A percentile compares a stretch with the other conserved stretches of the same genome.
Evolutionary conservation across 1,140 invertebrate species (phyloP).

Genomic region (Papilio dardanus): DNA sequence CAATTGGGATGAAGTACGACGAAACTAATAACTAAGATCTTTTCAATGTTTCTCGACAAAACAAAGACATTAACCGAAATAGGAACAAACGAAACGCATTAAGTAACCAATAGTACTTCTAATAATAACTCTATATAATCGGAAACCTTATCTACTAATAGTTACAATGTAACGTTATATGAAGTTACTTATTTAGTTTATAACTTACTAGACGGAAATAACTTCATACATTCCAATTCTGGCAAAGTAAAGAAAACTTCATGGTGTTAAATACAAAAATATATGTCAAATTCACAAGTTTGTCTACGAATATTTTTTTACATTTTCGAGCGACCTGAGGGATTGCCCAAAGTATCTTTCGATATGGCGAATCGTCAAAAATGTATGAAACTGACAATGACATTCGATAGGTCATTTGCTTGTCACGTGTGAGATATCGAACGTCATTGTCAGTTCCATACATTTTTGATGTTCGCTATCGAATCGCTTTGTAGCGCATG

Average conservation of each 20-base stretch:
- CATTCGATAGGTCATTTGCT: too few relatives aligned
- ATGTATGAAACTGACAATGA: too few relatives aligned
- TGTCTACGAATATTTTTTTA: not conserved
- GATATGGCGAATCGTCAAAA: too few relatives aligned
- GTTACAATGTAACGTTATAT: conserved; percentile 3
- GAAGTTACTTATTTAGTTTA: not conserved
- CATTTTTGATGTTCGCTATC: too few relatives aligned
- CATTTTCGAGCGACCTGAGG: too few relatives aligned
- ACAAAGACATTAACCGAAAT: conserved; percentile 46
- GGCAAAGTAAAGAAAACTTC: not conserved
- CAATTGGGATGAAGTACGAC: conserved; percentile 11
- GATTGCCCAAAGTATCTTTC: too few relatives aligned
- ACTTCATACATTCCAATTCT: not conserved
- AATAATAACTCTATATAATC: conserved; percentile 8
- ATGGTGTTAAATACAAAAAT: not conserved
- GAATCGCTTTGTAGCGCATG: too few relatives aligned
- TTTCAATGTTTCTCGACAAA: conserved; percentile 42
- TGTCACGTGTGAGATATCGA: too few relatives aligned
- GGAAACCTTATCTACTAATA: conserved; percentile 6
- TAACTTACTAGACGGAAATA: not conserved
- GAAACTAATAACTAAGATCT: conserved; percentile 35
- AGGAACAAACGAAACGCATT: conserved; percentile 40
- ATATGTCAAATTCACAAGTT: not conserved
- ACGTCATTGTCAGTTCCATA: too few relatives aligned
- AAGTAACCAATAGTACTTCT: conserved; percentile 24